phyloP scores from a whole-genome alignment of 2,113 vertebrate species.

The Bos javanicus region DNA sequence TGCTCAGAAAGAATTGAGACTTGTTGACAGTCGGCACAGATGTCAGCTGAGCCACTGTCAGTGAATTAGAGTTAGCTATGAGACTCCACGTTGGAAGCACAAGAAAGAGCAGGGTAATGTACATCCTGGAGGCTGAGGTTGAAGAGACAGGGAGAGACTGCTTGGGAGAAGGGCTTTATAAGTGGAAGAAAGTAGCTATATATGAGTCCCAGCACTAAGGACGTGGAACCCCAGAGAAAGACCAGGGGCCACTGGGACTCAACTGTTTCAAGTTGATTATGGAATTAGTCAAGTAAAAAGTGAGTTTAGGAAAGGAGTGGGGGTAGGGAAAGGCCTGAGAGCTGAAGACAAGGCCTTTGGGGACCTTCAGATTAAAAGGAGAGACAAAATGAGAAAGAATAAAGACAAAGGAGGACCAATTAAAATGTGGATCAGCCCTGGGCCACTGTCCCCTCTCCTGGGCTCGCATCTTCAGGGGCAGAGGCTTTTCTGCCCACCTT shows the following conservation, averaged over 20 bases:
- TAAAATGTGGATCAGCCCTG: neutral
- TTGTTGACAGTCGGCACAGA: neutral
- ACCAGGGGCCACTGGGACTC: neutral
- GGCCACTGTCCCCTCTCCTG: neutral
- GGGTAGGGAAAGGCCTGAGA: neutral
- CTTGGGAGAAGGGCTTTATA: neutral
- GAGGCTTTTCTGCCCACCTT: neutral
- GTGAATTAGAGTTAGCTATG: neutral
- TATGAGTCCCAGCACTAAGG: neutral
- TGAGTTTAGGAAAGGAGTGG: neutral
- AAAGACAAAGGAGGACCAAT: neutral
- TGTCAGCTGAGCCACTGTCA: neutral
- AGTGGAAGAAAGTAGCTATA: neutral
- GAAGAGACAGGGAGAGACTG: neutral
- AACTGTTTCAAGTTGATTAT: neutral
- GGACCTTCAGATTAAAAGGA: neutral
- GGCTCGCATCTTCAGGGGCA: accelerated
- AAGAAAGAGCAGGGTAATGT: neutral
- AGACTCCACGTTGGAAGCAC: neutral
- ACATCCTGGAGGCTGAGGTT: neutral
- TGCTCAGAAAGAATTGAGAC: neutral
- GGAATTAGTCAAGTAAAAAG: neutral
- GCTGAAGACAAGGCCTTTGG: neutral
- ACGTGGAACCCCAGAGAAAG: neutral
- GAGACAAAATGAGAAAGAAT: neutral